phyloP scores from a whole-genome alignment of 2,113 vertebrate species.

The Baryphthengus martii region DNA sequence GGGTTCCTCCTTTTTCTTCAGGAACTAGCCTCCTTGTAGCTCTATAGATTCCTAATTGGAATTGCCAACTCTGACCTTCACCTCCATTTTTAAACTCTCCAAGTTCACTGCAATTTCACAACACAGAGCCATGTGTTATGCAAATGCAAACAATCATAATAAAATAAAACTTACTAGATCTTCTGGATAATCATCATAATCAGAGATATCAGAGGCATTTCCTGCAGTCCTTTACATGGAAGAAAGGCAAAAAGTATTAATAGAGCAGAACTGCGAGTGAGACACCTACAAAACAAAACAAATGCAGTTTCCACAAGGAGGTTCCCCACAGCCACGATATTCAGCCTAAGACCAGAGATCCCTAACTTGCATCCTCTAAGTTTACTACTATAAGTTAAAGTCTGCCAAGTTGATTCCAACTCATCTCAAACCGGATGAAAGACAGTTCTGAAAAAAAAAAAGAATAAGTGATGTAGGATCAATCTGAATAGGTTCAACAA shows the following conservation, averaged over 20 bases:
- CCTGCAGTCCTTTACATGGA: constrained; percentile 64
- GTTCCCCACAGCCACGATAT: not conserved
- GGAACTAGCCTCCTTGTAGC: not conserved
- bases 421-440: no score
- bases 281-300: not conserved
- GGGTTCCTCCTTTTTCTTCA: not conserved
- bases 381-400: not conserved
- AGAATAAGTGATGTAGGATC: not conserved
- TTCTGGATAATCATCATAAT: constrained; percentile 75
- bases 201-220: constrained; percentile 76
- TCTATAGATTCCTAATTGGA: not conserved
- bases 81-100: not conserved
- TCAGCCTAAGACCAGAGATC: not conserved
- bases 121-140: not conserved
- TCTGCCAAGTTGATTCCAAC: no score
- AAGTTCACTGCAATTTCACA: not conserved
- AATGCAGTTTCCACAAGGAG: not conserved
- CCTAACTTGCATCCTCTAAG: not conserved
- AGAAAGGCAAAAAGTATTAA: not conserved
- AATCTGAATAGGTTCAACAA: not conserved
- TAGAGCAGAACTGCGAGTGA: not conserved
- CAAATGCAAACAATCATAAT: not conserved
- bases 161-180: constrained; percentile 73
- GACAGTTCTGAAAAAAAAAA: not conserved
- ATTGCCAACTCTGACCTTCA: not conserved